Base-by-base conservation (phyloP, 2,113 vertebrate genomes). In the Clarias batrachus region DNA sequence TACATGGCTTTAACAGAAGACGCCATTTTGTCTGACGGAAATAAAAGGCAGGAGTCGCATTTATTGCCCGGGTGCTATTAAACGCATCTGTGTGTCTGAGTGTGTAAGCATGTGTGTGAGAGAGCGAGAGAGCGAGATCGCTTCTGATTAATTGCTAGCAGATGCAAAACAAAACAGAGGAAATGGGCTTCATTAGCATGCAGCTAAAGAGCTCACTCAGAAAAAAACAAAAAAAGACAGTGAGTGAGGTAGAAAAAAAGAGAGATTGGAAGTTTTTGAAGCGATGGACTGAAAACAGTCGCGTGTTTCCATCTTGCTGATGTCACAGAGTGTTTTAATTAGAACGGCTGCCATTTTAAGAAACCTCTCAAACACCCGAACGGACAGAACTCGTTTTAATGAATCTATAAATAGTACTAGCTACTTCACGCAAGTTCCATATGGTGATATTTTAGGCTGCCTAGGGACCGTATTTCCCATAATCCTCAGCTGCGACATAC, bases 171-270 rank as follows among this genome's bases (percentile, higher is more conserved):
- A 81, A 85, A 83, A 82, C 82, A 76, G 81, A 83, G 87, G 87
- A 91, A 91, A 85, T 83, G 86, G 71, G 85, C 54, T 88, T 90
- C 90, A 91, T 92, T 90, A 90, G 82, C 21, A 78, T 83, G 76
- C 78, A 27, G 84, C 80, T 87, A 91, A 89, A 91, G 88, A 92
- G 83, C 25, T 87, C 76, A 87, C 90, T 90, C 91, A 87, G 14
- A 54, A 54, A 78, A 17, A 56, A 77, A 21, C 8, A 63, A 23
- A 66, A 70, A 88, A 37, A 37, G 33, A 37, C 3, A 14, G 48
- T 0, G 48, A 48, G 48, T 48, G 48, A 48, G 48, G 6, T 6
- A 48, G 48, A 8, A 48, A 48, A 9, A 82, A 87, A 13, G 62
- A 91, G 73, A 89, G 73, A 78, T 6, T 84, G 73, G 79, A 88